phyloP scores from a whole-genome alignment of 2,888 invertebrate species.

The Drosophila setosimentum region DNA sequence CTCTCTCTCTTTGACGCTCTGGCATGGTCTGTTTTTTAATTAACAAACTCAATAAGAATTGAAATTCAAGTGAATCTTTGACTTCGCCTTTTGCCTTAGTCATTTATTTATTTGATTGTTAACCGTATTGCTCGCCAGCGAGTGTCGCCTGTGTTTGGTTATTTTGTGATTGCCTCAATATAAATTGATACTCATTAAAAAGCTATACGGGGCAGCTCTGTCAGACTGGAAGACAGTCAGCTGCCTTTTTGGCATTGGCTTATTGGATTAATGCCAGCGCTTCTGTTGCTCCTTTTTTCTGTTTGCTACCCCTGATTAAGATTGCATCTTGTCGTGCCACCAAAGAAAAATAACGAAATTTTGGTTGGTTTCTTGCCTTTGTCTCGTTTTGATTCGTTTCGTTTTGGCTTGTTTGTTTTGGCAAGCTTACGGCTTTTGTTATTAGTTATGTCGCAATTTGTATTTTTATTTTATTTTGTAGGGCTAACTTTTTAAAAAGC shows the following conservation, averaged over 20 bases:
- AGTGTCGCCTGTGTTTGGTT: slow-evolving; percentile 44
- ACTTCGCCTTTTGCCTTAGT: slow-evolving; percentile 14
- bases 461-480: background rate
- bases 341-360: slow-evolving; percentile 2
- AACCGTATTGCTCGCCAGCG: no score
- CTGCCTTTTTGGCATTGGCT: slow-evolving; percentile 48
- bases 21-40: slow-evolving; percentile 43
- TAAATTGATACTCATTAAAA: slow-evolving; percentile 70
- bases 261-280: slow-evolving; percentile 69
- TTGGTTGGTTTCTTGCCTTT: slow-evolving; percentile 23
- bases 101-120: slow-evolving; percentile 41
- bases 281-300: slow-evolving; percentile 44
- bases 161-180: slow-evolving; percentile 56
- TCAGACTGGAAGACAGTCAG: slow-evolving; percentile 12
- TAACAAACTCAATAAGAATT: slow-evolving; percentile 53
- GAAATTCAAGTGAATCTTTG: slow-evolving; percentile 24
- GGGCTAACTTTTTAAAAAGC: slow-evolving; percentile 1
- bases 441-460: slow-evolving; percentile 39
- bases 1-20: background rate
- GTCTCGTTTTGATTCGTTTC: slow-evolving; percentile 6
- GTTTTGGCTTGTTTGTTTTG: slow-evolving; percentile 29
- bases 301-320: slow-evolving; percentile 60
- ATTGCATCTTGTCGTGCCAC: slow-evolving; percentile 71
- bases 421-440: slow-evolving; percentile 33
- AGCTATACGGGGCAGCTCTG: slow-evolving; percentile 26